Base-by-base conservation (phyloP, 2,888 invertebrate genomes). In the Synergus laeviventris region DNA sequence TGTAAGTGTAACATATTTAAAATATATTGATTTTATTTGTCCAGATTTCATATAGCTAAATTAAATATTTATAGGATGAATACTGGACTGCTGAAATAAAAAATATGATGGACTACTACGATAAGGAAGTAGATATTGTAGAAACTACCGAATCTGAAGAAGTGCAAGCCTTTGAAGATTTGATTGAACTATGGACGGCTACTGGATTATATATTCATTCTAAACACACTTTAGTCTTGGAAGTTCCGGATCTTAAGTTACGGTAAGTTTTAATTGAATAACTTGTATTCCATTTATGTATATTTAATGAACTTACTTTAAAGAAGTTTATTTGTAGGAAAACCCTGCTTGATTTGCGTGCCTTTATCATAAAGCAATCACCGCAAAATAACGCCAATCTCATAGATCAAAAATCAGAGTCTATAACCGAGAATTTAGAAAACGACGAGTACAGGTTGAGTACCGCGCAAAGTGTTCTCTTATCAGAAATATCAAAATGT, bases 81-180 rank as follows among this genome's bases (percentile, higher is more conserved):
- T 95, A 95, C 89, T 95, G 95, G 95, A 89, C 92, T 70, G 91
- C 92, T 78, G 93, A 94, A 86, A 92, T 91, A 78, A 86, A 89
- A 78, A 70, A 45, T 24, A 87, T 87, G 64, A 92, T 94, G 78
- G 86, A 91, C 81, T 92, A 94, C 85, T 92, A 90, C 7, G 76
- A 81, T 12, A 87, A 88, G 61, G 89, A 87, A 76, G 83, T 87
- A 16, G 76, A 84, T 36, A 79, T 84, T 39, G 83, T 82, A 60
- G 86, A 88, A 76, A 88, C 90, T 81, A 79, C 84, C 12, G 81
- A 86, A 74, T 78, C 80, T 7, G 85, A 87, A 42, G 84, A 84
- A 60, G 66, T 76, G 4, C 81, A 86, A 56, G 81, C 81, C 38
- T 82, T 90, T 42, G 79, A 79, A 21, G 84, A 89, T 73, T 81